Base-by-base conservation (phyloP, 1,140 invertebrate species). In the Hypothenemus hampei region DNA sequence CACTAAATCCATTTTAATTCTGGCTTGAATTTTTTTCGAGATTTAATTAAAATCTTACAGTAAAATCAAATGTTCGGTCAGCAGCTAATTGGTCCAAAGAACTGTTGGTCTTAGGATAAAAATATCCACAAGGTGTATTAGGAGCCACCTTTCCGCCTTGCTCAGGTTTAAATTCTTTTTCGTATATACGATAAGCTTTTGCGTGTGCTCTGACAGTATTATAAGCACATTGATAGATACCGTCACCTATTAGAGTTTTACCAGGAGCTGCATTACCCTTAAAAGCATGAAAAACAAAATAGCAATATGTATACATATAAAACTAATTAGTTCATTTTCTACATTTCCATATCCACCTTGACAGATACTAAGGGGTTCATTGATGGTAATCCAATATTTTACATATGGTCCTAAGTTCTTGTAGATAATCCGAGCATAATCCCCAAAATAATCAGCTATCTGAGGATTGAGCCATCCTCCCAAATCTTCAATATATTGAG, bases 381-480 rank as follows among this genome's bases (percentile, higher is more conserved):
- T 78, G 41, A 79, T 68, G 0, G 76, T 79, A 4, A 75, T 63
- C 77, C 76, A 79, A 57, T 66, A 64, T 68, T 78, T 78, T 1
- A 67, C 65, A 6, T 58, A 39, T 35, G 61, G 59, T 2, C 65
- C 66, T 29, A 68, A 64, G 7, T 44, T 40, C 23, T 53, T 29
- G 40, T 63, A 68, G 3, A 39, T 44, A 19, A 65, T 15, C 16
- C 55, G 36, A 3, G 71, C 72, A 46, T 70, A 74, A n/a, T 69
- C 67, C 13, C 45, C 64, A 55, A 65, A 73, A 44, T 62, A 64
- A 26, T 69, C 62, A 7, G 62, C 69, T 6, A 73, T 54, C 20
- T 56, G 22, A 6, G 61, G 63, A 57, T 73, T 73, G 10, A 62
- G 36, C 76, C 76, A 80, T 10, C 78, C 78, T 3, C 79, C 79